phyloP scores from a whole-genome alignment of 23 tunicate genomes.

The Aplidium turbinatum region DNA sequence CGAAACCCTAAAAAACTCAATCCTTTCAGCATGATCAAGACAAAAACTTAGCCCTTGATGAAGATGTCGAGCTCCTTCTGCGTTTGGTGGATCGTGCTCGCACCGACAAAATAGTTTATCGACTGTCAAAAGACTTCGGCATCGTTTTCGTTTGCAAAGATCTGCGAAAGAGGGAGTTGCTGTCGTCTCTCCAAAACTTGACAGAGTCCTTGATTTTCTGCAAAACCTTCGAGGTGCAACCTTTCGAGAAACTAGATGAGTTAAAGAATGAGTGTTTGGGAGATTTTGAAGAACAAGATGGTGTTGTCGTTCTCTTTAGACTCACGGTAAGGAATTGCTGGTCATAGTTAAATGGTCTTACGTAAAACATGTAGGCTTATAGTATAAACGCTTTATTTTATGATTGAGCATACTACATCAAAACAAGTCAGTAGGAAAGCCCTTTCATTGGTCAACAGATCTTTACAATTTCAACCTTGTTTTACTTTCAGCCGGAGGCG shows the following conservation, averaged over 20 bases:
- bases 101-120: not conserved
- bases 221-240: not conserved
- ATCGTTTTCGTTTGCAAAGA: not conserved
- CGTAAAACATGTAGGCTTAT: no score
- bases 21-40: no score
- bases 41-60: not conserved
- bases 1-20: no score
- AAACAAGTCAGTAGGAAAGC: no score
- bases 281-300: not conserved
- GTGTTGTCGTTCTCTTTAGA: not conserved
- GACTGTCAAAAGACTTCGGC: not conserved
- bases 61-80: not conserved
- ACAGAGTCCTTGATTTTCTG: not conserved
- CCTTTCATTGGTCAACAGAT: no score
- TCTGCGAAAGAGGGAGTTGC: no score
- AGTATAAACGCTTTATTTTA: no score
- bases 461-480: no score
- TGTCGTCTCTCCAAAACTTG: not conserved
- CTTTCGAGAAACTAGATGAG: not conserved
- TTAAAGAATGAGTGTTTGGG: not conserved
- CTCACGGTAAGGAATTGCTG: slow-evolving; percentile 6
- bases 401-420: no score
- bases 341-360: no score
- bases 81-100: not conserved
- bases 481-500: no score